Evolutionary conservation across 2,888 invertebrate genomes (phyloP).

Genomic region (Noctua janthina): DNA sequence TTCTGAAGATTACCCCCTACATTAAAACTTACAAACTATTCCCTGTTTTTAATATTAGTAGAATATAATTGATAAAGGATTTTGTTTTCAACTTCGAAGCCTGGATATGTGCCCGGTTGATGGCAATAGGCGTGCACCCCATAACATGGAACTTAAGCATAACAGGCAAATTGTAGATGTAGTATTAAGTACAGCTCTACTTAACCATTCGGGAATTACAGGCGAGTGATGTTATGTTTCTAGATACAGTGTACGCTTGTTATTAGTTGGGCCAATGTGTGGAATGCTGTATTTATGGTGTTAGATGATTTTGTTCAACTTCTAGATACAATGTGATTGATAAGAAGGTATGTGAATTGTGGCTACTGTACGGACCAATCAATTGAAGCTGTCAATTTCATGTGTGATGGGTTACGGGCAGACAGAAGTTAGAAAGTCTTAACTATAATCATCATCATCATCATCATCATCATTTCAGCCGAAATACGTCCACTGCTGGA

Average conservation of each 20-base stretch:
- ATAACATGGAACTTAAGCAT: background rate
- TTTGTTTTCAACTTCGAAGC: background rate
- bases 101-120: background rate
- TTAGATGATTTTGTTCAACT: constrained; percentile 36
- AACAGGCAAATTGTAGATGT: no score
- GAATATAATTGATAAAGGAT: background rate
- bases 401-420: background rate
- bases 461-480: no score
- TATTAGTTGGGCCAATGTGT: constrained; percentile 7
- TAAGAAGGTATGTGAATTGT: constrained; percentile 4
- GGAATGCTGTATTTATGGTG: background rate
- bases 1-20: background rate
- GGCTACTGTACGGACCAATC: background rate
- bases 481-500: no score
- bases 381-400: constrained; percentile 6
- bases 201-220: background rate
- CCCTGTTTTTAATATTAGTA: background rate
- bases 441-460: no score
- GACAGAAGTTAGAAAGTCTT: background rate
- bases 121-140: background rate
- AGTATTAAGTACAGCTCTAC: background rate
- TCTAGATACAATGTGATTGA: constrained; percentile 30
- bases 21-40: background rate
- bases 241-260: no score
- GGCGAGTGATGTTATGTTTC: background rate